A percentile compares a stretch with the other conserved stretches of the same genome.
phyloP scores from a whole-genome alignment of 2,797 vertebrate species.

The Manis javanica region DNA sequence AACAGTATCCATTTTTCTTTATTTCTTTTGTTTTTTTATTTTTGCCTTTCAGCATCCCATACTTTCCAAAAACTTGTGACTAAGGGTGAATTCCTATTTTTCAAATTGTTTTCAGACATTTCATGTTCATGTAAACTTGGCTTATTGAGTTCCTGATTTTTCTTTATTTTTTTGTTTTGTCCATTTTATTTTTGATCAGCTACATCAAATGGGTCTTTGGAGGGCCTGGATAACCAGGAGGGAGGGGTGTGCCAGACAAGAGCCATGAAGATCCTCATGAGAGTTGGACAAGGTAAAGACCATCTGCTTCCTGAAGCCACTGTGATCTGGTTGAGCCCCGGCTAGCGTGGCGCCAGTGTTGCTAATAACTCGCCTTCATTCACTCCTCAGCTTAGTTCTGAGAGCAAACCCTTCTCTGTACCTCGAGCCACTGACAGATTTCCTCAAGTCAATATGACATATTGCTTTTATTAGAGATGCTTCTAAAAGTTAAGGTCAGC shows the following conservation, averaged over 20 bases:
- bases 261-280: conserved; percentile 99
- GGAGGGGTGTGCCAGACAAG: conserved; percentile 98
- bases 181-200: conserved; percentile 90
- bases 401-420: conserved; percentile 81
- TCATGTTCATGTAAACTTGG: conserved; percentile 88
- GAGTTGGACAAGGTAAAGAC: conserved; percentile 99
- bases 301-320: conserved; percentile 83
- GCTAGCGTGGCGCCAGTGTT: conserved; percentile 65
- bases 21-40: conserved; percentile 68
- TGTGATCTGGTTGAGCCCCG: conserved; percentile 75
- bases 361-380: background rate
- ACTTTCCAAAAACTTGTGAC: conserved; percentile 77
- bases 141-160: conserved; percentile 87
- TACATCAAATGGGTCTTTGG: conserved; percentile 98
- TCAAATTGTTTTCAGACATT: conserved; percentile 84
- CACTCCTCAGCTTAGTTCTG: conserved; percentile 71
- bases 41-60: conserved; percentile 86
- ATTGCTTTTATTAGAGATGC: conserved; percentile 79
- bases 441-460: conserved; percentile 72
- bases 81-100: conserved; percentile 82
- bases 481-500: conserved; percentile 78
- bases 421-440: conserved; percentile 78
- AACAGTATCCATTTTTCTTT: conserved; percentile 74
- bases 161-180: conserved; percentile 86
- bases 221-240: conserved; percentile 99